Percentiles rank a stretch among this genome's conserved stretches.
Evolutionary conservation across 2,797 vertebrate species (phyloP).

Genomic region (Dryobates pubescens): DNA sequence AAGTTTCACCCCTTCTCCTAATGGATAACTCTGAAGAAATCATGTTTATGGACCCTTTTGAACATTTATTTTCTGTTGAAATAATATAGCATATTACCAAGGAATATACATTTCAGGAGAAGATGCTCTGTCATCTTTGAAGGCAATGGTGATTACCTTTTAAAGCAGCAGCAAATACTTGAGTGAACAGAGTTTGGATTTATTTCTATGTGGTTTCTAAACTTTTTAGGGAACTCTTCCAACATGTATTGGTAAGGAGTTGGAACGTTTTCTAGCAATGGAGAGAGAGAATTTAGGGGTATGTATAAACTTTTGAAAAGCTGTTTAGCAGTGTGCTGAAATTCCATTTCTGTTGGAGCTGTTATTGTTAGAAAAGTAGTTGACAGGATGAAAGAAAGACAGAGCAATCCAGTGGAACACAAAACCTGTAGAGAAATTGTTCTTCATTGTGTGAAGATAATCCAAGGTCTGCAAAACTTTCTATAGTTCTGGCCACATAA

Average conservation of each 20-base stretch:
- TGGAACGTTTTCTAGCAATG: not conserved
- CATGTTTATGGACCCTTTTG: conserved; percentile 53
- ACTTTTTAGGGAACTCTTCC: not conserved
- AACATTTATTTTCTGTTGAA: conserved; percentile 62
- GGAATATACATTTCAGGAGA: conserved; percentile 13
- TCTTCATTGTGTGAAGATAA: not conserved
- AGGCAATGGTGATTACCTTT: not conserved
- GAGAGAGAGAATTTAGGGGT: not conserved
- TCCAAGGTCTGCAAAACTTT: not conserved
- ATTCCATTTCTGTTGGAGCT: not conserved
- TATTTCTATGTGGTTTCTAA: not conserved
- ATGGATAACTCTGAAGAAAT: conserved; percentile 42
- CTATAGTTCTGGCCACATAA: not conserved
- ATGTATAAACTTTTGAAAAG: not conserved
- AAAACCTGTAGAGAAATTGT: not conserved
- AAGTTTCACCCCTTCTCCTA: conserved; percentile 34
- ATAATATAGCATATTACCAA: conserved; percentile 27
- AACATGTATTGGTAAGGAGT: not conserved
- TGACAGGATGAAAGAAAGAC: not conserved
- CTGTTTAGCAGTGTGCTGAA: not conserved
- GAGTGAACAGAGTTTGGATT: not conserved
- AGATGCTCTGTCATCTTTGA: conserved; percentile 1
- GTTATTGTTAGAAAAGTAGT: not conserved
- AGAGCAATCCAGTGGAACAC: not conserved
- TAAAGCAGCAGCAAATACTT: not conserved